These are phyloP conservation scores for Dolichallabes microphthalmus DNA, from an alignment of 2,113 vertebrate genomes.

Conservation along the genomic window DNA sequence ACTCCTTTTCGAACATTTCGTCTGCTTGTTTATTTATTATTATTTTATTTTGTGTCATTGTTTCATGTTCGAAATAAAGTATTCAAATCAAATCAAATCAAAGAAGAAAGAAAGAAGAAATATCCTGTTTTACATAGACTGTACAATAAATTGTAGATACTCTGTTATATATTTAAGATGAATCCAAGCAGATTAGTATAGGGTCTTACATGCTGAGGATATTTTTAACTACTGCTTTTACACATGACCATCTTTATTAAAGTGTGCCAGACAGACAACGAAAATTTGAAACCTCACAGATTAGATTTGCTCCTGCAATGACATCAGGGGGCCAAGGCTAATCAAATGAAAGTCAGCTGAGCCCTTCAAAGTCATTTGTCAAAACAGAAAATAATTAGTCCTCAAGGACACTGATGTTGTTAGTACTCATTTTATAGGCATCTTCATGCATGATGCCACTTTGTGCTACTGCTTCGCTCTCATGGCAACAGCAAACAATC, in stretches of 20 bases:
- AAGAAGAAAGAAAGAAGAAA: not conserved
- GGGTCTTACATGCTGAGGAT: not conserved
- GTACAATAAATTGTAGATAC: not conserved
- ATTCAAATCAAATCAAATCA: no score
- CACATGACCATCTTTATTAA: not conserved
- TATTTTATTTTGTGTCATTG: no score
- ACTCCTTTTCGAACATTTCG: no score
- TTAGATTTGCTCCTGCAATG: conserved; percentile 10
- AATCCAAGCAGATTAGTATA: not conserved
- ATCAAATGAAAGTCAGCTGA: conserved; percentile 38
- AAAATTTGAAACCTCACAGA: conserved; percentile 4
- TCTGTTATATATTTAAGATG: not conserved
- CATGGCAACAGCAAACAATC: conserved; percentile 71
- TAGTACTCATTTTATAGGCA: conserved; percentile 19
- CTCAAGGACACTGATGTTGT: conserved; percentile 38
- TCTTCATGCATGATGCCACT: conserved; percentile 19
- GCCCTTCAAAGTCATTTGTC: conserved; percentile 27
- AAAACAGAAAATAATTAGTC: conserved; percentile 31
- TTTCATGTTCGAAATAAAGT: no score
- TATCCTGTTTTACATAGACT: not conserved
- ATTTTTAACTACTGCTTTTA: not conserved
- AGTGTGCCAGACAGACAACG: not conserved
- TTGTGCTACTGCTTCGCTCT: conserved; percentile 31
- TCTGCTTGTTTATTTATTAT: no score
- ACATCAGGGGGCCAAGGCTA: not conserved